These are phyloP conservation scores for Harpalus rufipes DNA, from an alignment of 2,888 invertebrate genomes.

Conservation along the genomic window DNA sequence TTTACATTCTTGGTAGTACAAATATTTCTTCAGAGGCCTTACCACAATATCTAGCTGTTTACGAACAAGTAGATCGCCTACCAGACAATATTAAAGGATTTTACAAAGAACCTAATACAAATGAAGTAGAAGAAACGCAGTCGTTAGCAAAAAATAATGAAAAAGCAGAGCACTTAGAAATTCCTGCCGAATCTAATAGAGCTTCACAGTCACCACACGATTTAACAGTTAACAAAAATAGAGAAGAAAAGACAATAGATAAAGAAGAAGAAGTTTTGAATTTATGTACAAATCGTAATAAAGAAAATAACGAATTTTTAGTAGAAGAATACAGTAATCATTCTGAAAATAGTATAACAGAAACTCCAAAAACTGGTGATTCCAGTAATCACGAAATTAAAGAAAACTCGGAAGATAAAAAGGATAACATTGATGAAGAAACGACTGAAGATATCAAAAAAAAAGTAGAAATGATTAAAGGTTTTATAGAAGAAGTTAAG, in stretches of 20 bases:
- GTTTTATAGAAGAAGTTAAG: not conserved
- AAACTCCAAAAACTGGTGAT: not conserved
- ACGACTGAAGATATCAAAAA: not conserved
- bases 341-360: conserved; percentile 32
- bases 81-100: conserved; percentile 62
- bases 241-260: not conserved
- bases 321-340: conserved; percentile 45
- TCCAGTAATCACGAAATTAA: not conserved
- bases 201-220: conserved; percentile 42
- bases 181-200: not conserved
- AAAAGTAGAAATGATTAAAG: not conserved
- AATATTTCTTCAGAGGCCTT: conserved; percentile 58
- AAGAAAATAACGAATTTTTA: conserved; percentile 51
- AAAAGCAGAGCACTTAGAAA: conserved; percentile 5
- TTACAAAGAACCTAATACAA: conserved; percentile 37
- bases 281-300: conserved; percentile 56
- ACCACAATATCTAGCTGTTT: conserved; percentile 55
- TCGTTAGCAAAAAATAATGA: not conserved
- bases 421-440: not conserved
- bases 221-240: conserved; percentile 33
- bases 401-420: not conserved
- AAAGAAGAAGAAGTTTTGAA: conserved; percentile 48
- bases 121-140: conserved; percentile 13
- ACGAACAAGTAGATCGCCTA: conserved; percentile 53
- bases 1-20: conserved; percentile 57